A percentile compares a stretch with the other conserved stretches of the same genome.
Evolutionary conservation across 2,797 vertebrate genomes (phyloP).

Genomic region (Spinus pinus): DNA sequence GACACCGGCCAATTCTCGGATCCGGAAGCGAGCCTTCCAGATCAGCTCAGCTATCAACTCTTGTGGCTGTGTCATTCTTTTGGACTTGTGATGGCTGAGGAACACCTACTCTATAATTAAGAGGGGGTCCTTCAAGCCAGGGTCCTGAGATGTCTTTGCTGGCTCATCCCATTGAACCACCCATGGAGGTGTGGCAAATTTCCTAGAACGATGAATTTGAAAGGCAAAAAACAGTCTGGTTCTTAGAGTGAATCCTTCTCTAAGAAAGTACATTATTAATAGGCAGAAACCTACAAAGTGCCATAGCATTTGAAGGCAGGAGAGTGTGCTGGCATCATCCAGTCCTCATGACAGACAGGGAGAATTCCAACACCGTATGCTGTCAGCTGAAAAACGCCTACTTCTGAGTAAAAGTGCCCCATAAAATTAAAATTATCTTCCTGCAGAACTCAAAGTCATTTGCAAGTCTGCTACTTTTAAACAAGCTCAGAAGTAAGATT

Average conservation of each 20-base stretch:
- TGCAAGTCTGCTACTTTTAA: constrained; percentile 18
- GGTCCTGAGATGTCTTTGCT: too few relatives aligned
- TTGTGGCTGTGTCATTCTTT: too few relatives aligned
- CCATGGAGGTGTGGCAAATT: too few relatives aligned
- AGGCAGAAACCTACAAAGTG: neutral
- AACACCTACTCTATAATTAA: too few relatives aligned
- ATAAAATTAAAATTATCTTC: constrained; percentile 41
- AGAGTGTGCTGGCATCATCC: neutral
- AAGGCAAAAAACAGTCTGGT: neutral
- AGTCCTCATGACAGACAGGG: neutral
- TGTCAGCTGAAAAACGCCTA: neutral
- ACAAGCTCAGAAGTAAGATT: constrained; percentile 12
- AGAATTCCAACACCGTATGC: constrained; percentile 19
- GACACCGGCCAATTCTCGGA: too few relatives aligned
- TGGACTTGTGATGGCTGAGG: too few relatives aligned
- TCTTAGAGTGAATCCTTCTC: neutral
- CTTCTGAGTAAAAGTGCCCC: neutral
- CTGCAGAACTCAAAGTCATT: constrained; percentile 17
- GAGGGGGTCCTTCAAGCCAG: too few relatives aligned
- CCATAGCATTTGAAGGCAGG: neutral
- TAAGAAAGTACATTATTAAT: neutral
- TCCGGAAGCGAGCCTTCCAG: too few relatives aligned
- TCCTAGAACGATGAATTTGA: too few relatives aligned
- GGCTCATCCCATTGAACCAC: too few relatives aligned
- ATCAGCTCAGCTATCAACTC: too few relatives aligned